Evolutionary conservation across 2,797 vertebrate genomes (phyloP), one percentile per base, ranked within the genome.

Genomic region (Pseudochirops corinnae): DNA sequence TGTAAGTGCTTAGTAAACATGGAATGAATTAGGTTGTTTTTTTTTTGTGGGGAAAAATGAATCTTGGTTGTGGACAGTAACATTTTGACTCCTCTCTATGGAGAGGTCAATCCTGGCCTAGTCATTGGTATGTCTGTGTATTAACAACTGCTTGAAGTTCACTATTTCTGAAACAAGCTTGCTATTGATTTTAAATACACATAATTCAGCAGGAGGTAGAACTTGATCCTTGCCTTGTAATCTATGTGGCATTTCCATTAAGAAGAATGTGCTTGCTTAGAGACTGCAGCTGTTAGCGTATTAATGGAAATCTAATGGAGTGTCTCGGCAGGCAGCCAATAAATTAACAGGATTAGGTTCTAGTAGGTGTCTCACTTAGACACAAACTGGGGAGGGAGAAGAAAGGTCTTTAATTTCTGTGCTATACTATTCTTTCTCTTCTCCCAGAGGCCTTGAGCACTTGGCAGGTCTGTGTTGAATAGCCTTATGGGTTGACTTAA

Each of bases 321-420:
- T 53, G 55, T 31, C 52, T 31, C 91, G 94, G 58, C 94, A 96
- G 93, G 90, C 94, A 96, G 93, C 92, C 93, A 97, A 94, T 55
- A 95, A 96, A 94, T 96, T 96, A 97, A 96, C 39, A 95, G 95
- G 93, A 62, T 90, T 24, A 13, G 74, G 33, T 82, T 97, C 90
- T 90, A 33, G 53, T 92, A 96, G 90, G 31, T 91, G 60, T 31
- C 46, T 93, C 93, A 29, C 87, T 96, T 46, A 58, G 74, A 62
- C 90, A 95, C 97, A 92, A 94, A 67, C n/a, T 31, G 93, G 46
- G 58, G 93, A 90, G 26, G 60, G 3, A 92, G 58, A 97, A 94
- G 92, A 91, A 93, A 90, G n/a, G 53, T 90, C 57, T 92, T 57
- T 55, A 58, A 74, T 93, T 97, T 95, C 92, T 56, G 87, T 33